Evolutionary conservation across 2,797 vertebrate genomes (phyloP).

Genomic region (Dallia pectoralis): DNA sequence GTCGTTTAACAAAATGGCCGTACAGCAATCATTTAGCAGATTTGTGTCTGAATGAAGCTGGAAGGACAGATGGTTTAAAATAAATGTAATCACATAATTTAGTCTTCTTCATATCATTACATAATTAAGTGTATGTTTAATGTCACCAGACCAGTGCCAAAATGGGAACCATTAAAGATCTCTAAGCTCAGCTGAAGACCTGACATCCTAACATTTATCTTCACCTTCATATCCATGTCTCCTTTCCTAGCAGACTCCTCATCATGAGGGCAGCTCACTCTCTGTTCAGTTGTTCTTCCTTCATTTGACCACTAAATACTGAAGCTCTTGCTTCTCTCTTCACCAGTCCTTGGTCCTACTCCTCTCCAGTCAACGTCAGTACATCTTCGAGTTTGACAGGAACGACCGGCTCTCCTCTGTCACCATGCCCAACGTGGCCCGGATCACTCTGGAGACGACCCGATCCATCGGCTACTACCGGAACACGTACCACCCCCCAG

Average conservation of each 20-base stretch:
- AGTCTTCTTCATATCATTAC: conserved; percentile 24
- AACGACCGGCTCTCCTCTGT: conserved; percentile 93
- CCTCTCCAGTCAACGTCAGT: conserved; percentile 96
- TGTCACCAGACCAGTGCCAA: no score
- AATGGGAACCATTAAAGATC: background rate
- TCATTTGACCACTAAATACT: conserved; percentile 7
- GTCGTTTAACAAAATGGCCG: conserved; percentile 52
- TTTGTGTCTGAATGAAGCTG: conserved; percentile 21
- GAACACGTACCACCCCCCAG: conserved; percentile 92
- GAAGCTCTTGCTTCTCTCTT: conserved; percentile 37
- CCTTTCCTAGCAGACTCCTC: background rate
- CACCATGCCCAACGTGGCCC: conserved; percentile 97
- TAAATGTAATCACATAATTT: conserved; percentile 53
- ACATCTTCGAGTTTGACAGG: conserved; percentile 99
- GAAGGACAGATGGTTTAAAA: conserved; percentile 37
- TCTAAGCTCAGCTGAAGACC: background rate
- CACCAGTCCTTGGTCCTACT: conserved; percentile 95
- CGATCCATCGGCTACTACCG: conserved; percentile 96
- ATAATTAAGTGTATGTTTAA: no score
- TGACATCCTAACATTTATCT: background rate
- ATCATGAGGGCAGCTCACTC: no score
- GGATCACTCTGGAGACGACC: conserved; percentile 91
- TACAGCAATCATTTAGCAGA: conserved; percentile 23
- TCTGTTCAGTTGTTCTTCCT: no score
- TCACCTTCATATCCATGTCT: background rate